Base-by-base conservation (phyloP, 2,888 invertebrate genomes). In the Conops quadrifasciatus region DNA sequence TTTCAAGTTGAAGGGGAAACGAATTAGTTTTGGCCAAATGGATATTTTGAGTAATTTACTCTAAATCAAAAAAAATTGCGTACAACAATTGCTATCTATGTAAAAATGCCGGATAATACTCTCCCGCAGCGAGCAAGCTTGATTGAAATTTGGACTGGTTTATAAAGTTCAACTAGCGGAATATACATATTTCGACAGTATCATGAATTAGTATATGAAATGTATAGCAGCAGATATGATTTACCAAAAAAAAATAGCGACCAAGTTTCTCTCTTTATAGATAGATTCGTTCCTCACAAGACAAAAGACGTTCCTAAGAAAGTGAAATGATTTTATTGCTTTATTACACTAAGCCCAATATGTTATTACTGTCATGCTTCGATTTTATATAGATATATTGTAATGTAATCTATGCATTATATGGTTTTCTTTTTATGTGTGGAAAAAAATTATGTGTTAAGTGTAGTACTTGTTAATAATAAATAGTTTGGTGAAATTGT, bases 261-360 rank as follows among this genome's bases (percentile, higher is more conserved):
- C 36, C 36, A 36, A 36, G 5, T 36, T 36, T 16, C 53, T 53
- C 24, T 16, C 16, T 1, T n/a, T n/a, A n/a, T n/a, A n/a, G 47
- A 68, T 24, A 58, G 45, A 67, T 68, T 21, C 49, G 68, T 68
- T 68, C 58, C 68, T 58, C 60, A 7, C 30, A 36, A 62, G 51
- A 49, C 30, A 68, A 49, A 30, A 19, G 30, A 68, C 62, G 68
- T 68, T 68, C 68, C 68, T 68, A 68, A 62, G 19, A 21, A 9
- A 28, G 21, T 59, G 19, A 21, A 60, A 28, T 47, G n/a, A 67
- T 60, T 47, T 30, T 47, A 60, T 21, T 67, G 58, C 59, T 59
- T 59, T 28, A 67, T 28, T 49, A 47, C 49, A 67, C 26, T 59
- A 66, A 36, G 53, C 51, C 36, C 26, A 24, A 63, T 30, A 56